Evolutionary conservation across 2,113 vertebrate species (phyloP).

Genomic region (Clupea harengus): DNA sequence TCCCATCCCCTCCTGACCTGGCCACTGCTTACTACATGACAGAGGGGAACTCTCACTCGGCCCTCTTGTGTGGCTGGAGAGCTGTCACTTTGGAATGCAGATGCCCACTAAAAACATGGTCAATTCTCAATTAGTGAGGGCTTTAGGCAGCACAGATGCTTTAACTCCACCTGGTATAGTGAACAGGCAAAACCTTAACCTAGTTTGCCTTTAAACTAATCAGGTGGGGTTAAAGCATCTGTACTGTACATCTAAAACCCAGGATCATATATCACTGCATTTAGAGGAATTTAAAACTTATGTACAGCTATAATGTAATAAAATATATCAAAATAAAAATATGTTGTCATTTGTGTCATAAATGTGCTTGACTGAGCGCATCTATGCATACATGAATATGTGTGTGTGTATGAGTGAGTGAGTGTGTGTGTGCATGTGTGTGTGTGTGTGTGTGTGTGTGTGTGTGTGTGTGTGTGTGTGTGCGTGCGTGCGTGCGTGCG

Average conservation of each 20-base stretch:
- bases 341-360: too few relatives aligned
- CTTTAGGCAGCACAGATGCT: too few relatives aligned
- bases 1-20: background rate
- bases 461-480: background rate
- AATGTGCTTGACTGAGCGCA: too few relatives aligned
- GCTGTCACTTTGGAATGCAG: slow-evolving; percentile 41
- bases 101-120: background rate
- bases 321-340: too few relatives aligned
- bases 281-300: too few relatives aligned
- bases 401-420: background rate
- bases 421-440: too few relatives aligned
- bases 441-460: slow-evolving; percentile 21
- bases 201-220: too few relatives aligned
- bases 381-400: background rate
- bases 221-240: background rate
- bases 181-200: too few relatives aligned
- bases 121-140: slow-evolving; percentile 2
- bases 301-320: too few relatives aligned
- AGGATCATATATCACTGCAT: background rate
- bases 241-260: background rate
- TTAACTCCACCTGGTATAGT: too few relatives aligned
- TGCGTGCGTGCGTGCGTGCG: background rate
- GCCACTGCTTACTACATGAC: background rate
- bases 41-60: background rate
- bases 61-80: background rate